Evolutionary conservation across 2,888 invertebrate species (phyloP), one percentile per base, ranked within the genome.

Genomic region (Ischnura elegans): DNA sequence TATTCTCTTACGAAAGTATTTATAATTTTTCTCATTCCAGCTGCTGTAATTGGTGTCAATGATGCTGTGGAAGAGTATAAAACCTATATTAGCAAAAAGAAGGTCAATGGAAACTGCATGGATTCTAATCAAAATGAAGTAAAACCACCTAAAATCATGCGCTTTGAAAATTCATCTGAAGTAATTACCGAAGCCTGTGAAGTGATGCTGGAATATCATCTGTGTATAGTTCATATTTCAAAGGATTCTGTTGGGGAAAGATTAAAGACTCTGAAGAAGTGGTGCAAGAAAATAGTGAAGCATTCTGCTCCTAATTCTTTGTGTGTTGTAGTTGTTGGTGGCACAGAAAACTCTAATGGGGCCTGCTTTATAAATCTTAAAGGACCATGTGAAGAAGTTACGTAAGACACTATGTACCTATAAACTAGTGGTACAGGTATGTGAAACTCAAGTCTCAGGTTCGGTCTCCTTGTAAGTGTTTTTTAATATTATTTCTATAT

Each of bases 241-340:
- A 61, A 61, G 25, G 90, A 90, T 36, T 90, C 51, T 25, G 42
- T 90, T 61, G 90, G 90, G 0, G 43, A 61, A 42, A 90, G 61
- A 42, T 43, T 90, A 10, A 55, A 42, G 42, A 55, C 42, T 25
- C 61, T 90, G 5, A 3, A 61, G 3, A 90, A 42, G 2, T 90
- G 61, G 61, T 90, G 90, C 25, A 90, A 16, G n/a, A 90, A 90
- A 42, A 36, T 90, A 42, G 90, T 90, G 61, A 43, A 90, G n/a
- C 42, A 29, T 90, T 47, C 90, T 36, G 90, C 90, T 6, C 42
- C 55, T 21, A 6, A 43, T 25, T 42, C 90, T 25, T 61, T 90
- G 42, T 42, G 42, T 43, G 43, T 90, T 6, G 42, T 90, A 2
- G 29, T 90, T 90, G 42, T 90, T 61, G 90, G 90, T 25, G 90